Conservation (phyloP, 92 coral and sea anemone genomes). For the Bergia puertoricense region DNA sequence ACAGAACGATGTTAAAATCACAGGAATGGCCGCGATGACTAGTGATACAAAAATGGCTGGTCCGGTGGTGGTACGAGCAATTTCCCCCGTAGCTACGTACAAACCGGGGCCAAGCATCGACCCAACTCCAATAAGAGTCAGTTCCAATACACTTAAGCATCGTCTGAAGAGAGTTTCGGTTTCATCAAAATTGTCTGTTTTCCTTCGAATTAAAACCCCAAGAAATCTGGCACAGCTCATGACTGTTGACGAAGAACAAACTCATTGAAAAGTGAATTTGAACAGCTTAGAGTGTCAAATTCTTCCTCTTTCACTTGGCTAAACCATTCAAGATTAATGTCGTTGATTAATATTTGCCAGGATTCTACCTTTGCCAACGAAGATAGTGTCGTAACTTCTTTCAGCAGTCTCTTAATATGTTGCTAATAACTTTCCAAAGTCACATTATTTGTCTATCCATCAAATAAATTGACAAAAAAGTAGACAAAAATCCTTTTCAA, state of each 20-base stretch:
- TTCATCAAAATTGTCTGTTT: conserved; percentile 57
- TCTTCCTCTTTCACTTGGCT: not conserved
- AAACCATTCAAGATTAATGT: not conserved
- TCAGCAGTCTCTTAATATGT: not conserved
- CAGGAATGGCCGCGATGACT: conserved; percentile 81
- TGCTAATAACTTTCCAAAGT: not conserved
- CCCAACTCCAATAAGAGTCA: conserved; percentile 77
- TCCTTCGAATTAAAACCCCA: conserved; percentile 65
- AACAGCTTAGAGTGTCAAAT: not conserved
- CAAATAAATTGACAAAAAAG: not conserved
- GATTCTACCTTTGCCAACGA: no score
- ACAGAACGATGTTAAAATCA: conserved; percentile 72
- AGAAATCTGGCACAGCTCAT: conserved; percentile 75
- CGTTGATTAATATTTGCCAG: not conserved
- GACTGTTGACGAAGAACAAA: conserved; percentile 8
- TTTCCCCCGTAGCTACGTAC: conserved; percentile 85
- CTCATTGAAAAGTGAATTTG: not conserved
- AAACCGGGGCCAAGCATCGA: conserved; percentile 90
- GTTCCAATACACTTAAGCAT: conserved; percentile 69
- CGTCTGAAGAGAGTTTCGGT: conserved; percentile 81
- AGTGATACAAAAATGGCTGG: conserved; percentile 86
- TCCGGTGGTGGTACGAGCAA: conserved; percentile 86
- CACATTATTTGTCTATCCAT: not conserved
- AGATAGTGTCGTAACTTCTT: not conserved
- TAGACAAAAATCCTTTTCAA: not conserved